These are phyloP conservation scores for Anas platyrhynchos DNA, from an alignment of 2,113 vertebrate species.

Conservation along the genomic window DNA sequence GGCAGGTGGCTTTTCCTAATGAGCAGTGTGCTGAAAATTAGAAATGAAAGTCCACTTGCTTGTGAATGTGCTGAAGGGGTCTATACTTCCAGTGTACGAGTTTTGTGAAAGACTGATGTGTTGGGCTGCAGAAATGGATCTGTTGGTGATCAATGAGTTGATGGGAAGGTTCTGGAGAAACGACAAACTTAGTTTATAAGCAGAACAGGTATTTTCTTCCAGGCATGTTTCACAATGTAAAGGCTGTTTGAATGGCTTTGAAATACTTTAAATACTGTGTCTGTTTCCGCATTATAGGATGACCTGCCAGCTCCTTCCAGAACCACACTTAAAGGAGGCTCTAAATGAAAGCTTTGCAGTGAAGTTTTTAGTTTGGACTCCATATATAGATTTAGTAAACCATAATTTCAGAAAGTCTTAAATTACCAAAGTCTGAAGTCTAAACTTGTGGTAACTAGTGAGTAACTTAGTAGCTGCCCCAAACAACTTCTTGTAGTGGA, in stretches of 20 bases:
- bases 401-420: conserved; percentile 80
- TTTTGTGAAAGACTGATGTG: neutral
- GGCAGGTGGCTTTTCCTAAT: neutral
- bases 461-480: conserved; percentile 55
- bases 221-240: conserved; percentile 39
- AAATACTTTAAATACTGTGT: conserved; percentile 74
- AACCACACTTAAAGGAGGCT: conserved; percentile 70
- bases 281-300: conserved; percentile 75
- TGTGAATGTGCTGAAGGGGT: neutral
- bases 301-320: conserved; percentile 68
- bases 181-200: neutral
- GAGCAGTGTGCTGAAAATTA: neutral
- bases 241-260: conserved; percentile 64
- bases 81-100: neutral
- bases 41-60: neutral
- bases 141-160: neutral
- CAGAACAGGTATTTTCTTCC: conserved; percentile 47
- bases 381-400: conserved; percentile 80
- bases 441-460: conserved; percentile 72
- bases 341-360: conserved; percentile 81
- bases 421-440: conserved; percentile 76
- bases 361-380: conserved; percentile 78
- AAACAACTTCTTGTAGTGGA: conserved; percentile 46
- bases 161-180: conserved; percentile 1
- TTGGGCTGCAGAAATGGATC: neutral